Evolutionary conservation across 2,113 vertebrate genomes (phyloP).

Genomic region (Neomonachus schauinslandi): DNA sequence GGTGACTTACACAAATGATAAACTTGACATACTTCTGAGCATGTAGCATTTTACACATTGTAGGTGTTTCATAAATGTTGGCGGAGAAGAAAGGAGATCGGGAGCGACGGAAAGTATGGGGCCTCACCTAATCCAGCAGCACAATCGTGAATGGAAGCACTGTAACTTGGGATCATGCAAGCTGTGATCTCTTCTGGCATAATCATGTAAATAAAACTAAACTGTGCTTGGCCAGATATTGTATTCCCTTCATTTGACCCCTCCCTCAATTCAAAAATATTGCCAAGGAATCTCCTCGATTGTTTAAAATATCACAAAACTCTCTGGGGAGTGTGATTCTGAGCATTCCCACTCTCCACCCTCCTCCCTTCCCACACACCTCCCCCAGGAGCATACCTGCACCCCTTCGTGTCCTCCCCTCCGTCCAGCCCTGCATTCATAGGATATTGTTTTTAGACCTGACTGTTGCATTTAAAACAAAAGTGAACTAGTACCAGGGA

Average conservation of each 20-base stretch:
- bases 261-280: neutral
- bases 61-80: neutral
- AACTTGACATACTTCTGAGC: neutral
- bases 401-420: rapidly evolving
- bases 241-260: neutral
- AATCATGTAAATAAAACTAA: neutral
- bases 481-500: neutral
- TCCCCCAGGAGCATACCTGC: neutral
- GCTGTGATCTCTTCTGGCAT: neutral
- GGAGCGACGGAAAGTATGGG: neutral
- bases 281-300: neutral
- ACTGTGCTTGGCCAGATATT: neutral
- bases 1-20: neutral
- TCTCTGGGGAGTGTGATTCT: neutral
- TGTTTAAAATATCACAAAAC: neutral
- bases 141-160: neutral
- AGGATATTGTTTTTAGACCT: neutral
- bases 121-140: neutral
- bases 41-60: neutral
- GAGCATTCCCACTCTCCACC: neutral
- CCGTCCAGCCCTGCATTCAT: rapidly evolving
- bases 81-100: neutral
- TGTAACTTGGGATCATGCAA: neutral
- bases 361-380: rapidly evolving
- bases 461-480: neutral